Evolutionary conservation across 2,113 vertebrate genomes (phyloP).

Genomic region (Salvelinus alpinus): DNA sequence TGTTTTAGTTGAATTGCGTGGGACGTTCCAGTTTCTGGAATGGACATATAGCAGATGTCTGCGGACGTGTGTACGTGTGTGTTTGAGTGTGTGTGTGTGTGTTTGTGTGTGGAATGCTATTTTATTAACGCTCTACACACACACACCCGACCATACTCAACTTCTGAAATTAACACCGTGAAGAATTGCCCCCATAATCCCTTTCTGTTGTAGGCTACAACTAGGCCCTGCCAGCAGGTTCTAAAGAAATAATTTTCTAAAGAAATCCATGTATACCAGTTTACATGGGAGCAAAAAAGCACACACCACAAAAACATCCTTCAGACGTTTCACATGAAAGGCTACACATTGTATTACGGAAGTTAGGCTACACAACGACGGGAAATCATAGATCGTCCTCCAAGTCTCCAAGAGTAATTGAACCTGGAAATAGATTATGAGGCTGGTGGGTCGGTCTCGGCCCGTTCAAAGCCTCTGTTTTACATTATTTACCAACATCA

Average conservation of each 20-base stretch:
- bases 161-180: conserved; percentile 44
- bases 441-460: conserved; percentile 56
- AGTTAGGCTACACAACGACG: conserved; percentile 37
- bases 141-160: conserved; percentile 21
- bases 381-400: conserved; percentile 56
- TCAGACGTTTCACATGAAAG: conserved; percentile 35
- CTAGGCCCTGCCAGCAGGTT: conserved; percentile 48
- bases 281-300: conserved; percentile 34
- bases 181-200: conserved; percentile 61
- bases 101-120: conserved; percentile 15
- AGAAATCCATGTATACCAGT: conserved; percentile 33
- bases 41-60: not conserved
- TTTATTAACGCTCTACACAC: conserved; percentile 41
- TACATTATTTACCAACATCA: conserved; percentile 76
- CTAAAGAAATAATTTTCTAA: conserved; percentile 38
- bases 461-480: conserved; percentile 72
- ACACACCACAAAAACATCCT: conserved; percentile 2
- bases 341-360: conserved; percentile 29
- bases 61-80: not conserved
- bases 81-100: too few species aligned
- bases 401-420: conserved; percentile 64
- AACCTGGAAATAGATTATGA: conserved; percentile 67
- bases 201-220: conserved; percentile 6
- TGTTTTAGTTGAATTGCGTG: not conserved
- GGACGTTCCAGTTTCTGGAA: not conserved